These are phyloP conservation scores for Microctenopoma steveboyesi DNA, from an alignment of 2,797 vertebrate species.

Conservation along the genomic window DNA sequence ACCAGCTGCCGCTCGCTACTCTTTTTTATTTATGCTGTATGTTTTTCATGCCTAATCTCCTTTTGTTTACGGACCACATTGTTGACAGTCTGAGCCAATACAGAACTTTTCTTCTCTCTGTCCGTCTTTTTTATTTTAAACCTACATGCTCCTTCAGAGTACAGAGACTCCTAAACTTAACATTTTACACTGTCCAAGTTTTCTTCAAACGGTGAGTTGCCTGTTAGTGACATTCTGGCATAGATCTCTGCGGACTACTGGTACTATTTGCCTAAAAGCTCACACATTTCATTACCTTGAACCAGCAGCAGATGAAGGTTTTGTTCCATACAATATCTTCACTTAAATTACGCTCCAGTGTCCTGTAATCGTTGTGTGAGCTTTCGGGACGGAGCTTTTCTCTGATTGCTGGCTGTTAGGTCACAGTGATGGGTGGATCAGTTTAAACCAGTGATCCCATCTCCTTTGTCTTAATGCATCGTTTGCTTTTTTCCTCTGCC, in stretches of 20 bases:
- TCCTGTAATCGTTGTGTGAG: conserved; percentile 9
- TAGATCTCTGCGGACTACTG: conserved; percentile 34
- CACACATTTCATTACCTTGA: conserved; percentile 21
- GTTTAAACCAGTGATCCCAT: conserved; percentile 18
- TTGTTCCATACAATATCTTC: not conserved
- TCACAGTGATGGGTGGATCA: not conserved
- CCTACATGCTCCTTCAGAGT: conserved; percentile 12
- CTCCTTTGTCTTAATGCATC: conserved; percentile 6
- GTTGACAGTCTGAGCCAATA: conserved; percentile 47
- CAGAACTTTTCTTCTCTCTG: conserved; percentile 19
- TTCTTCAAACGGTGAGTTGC: conserved; percentile 34
- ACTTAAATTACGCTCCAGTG: not conserved
- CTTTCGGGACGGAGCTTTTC: conserved; percentile 28
- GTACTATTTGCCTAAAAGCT: conserved; percentile 43
- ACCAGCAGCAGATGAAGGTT: conserved; percentile 10
- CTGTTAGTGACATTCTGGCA: conserved; percentile 39
- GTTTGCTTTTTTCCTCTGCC: conserved; percentile 25
- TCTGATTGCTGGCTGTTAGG: conserved; percentile 20
- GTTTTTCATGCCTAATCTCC: conserved; percentile 19
- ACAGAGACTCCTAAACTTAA: not conserved
- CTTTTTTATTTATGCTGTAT: conserved; percentile 46
- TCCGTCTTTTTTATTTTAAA: conserved; percentile 23
- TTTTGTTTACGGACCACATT: conserved; percentile 42
- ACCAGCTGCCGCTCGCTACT: conserved; percentile 40
- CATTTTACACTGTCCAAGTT: conserved; percentile 12